Conservation (phyloP, 1,140 invertebrate genomes). For the Cecropterus lyciades region DNA sequence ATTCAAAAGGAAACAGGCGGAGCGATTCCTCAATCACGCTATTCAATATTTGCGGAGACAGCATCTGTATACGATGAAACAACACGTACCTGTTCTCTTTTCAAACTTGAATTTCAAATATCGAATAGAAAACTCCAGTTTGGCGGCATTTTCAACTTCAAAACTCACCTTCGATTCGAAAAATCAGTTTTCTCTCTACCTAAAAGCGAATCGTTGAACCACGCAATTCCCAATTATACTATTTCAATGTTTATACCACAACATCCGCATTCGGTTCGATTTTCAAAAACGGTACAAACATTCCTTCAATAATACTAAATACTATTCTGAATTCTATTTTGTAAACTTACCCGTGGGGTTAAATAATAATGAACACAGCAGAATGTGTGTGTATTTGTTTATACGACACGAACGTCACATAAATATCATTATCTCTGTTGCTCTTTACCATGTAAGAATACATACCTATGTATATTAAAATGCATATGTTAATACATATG, state of each 20-base stretch:
- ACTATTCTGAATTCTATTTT: too few relatives aligned
- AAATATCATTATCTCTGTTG: too few relatives aligned
- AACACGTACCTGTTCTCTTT: background rate
- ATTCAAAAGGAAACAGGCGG: slow-evolving; percentile 36
- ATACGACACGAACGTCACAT: too few relatives aligned
- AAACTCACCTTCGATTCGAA: slow-evolving; percentile 12
- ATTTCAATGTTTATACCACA: slow-evolving; percentile 23
- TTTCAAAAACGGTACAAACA: background rate
- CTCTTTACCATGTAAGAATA: too few relatives aligned
- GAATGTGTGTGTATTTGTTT: too few relatives aligned
- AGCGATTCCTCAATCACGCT: slow-evolving; percentile 51
- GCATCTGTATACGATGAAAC: slow-evolving; percentile 26
- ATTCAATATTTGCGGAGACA: slow-evolving; percentile 51
- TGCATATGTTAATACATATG: too few relatives aligned
- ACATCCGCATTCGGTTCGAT: background rate
- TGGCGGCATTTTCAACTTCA: slow-evolving; percentile 6
- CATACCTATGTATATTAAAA: too few relatives aligned
- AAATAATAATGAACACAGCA: too few relatives aligned
- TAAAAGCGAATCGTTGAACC: slow-evolving; percentile 4
- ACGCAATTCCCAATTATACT: slow-evolving; percentile 21
- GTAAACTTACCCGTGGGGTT: too few relatives aligned
- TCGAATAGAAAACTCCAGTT: background rate
- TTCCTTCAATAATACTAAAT: background rate
- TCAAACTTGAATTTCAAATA: slow-evolving; percentile 19
- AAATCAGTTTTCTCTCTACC: slow-evolving; percentile 11